phyloP scores from a whole-genome alignment of 2,113 vertebrate genomes.

The Pseudorhombus dupliciocellatus region DNA sequence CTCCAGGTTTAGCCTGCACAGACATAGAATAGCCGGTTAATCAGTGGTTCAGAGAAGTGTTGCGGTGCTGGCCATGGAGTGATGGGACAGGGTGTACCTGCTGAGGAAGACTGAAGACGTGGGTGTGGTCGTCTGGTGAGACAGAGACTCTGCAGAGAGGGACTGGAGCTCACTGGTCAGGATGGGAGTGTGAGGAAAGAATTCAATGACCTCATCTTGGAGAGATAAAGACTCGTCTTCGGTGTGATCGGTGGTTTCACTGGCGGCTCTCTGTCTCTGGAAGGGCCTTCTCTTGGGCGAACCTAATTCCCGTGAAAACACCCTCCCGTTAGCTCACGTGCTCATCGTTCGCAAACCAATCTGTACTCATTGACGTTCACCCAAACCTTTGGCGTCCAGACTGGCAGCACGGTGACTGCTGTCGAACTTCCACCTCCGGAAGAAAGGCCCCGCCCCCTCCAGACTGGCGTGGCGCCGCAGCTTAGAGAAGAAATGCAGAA shows the following conservation, averaged over 20 bases:
- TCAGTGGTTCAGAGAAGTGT: neutral
- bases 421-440: slow-evolving; percentile 93
- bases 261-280: slow-evolving; percentile 94
- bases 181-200: slow-evolving; percentile 78
- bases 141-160: slow-evolving; percentile 80
- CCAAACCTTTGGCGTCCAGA: slow-evolving; percentile 92
- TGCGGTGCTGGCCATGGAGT: neutral
- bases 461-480: slow-evolving; percentile 93
- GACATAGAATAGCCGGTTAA: slow-evolving; percentile 13
- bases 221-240: slow-evolving; percentile 82
- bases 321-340: neutral
- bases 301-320: slow-evolving; percentile 69
- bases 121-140: slow-evolving; percentile 69
- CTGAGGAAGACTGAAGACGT: slow-evolving; percentile 85
- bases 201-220: slow-evolving; percentile 78
- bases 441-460: slow-evolving; percentile 92
- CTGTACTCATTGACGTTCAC: slow-evolving; percentile 6
- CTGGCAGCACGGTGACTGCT: slow-evolving; percentile 91
- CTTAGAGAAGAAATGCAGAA: slow-evolving; percentile 90
- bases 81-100: slow-evolving; percentile 80
- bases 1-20: slow-evolving; percentile 86
- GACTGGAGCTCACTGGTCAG: slow-evolving; percentile 77
- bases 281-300: slow-evolving; percentile 92
- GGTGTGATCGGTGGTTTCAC: slow-evolving; percentile 92
- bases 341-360: neutral